Evolutionary conservation across 2,888 invertebrate genomes (phyloP), one percentile per base, ranked within the genome.

Genomic region (Metellina segmentata): DNA sequence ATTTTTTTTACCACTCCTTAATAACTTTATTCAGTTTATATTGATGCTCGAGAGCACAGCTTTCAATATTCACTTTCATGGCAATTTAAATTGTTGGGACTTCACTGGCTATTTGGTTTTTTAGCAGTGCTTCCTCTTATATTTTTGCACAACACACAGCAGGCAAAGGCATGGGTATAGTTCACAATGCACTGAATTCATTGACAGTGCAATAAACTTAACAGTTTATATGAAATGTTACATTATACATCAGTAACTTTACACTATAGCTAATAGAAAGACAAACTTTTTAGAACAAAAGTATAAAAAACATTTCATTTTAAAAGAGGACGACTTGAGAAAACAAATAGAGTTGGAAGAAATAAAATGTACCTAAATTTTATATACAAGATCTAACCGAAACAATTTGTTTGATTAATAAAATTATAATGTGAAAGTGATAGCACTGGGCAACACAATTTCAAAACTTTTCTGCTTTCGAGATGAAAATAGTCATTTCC

Each of bases 21-120:
- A 83, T 53, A 83, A 74, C 7, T 83, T 83, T 83, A 83, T 74
- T 83, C 53, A 53, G 52, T 74, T 48, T 83, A 83, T 74, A 49
- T 82, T 51, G 19, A 71, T 82, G 9, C 16, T 74, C 53, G 34
- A 83, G 51, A 52, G 52, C 52, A 53, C 13, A 16, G 51, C 52
- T 20, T 53, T 16, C 19, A 34, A 13, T n/a, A 8, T 49, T 61
- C 16, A 61, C 13, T 20, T 71, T 71, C 13, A 48, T 74, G 34
- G 13, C 16, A 19, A 51, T 19, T 77, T 52, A n/a, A 61, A 61
- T 34, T 61, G 61, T 34, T 34, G 11, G 34, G 52, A 20, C 61
- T 81, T 74, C 20, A 34, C 49, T 16, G 70, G 49, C 20, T 20
- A 34, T 34, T 34, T 34, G 34, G 34, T 34, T 79, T 71, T 34